phyloP scores from a whole-genome alignment of 2,113 vertebrate species.

The Aspidoscelis tigris region DNA sequence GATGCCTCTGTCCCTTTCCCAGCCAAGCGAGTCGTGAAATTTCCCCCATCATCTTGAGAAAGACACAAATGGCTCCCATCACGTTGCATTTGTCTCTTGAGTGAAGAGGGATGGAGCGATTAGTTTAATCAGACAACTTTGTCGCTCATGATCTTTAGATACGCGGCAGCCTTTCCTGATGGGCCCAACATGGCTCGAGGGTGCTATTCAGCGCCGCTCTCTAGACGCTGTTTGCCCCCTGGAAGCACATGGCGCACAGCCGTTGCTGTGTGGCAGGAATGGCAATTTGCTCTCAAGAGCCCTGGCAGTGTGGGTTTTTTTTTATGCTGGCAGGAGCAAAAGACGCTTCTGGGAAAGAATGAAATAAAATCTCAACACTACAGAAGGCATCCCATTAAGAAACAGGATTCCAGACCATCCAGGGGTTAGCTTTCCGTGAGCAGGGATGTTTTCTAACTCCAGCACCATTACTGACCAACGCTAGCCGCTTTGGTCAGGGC shows the following conservation, averaged over 20 bases:
- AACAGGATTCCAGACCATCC: neutral
- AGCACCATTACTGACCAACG: too few species aligned
- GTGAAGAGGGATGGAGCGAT: neutral
- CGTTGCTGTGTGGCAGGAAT: neutral
- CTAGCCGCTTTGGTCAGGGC: too few species aligned
- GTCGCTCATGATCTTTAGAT: neutral
- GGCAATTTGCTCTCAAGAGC: neutral
- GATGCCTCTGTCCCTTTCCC: slow-evolving; percentile 34
- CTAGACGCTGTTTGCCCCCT: neutral
- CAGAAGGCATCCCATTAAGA: neutral
- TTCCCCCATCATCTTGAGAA: neutral
- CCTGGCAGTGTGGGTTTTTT: too few species aligned
- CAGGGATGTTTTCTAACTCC: neutral
- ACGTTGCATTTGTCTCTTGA: too few species aligned
- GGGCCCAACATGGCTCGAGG: neutral
- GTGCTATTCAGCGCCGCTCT: neutral
- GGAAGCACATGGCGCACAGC: neutral
- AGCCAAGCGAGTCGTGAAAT: slow-evolving; percentile 14
- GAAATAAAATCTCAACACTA: neutral
- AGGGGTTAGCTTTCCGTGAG: too few species aligned
- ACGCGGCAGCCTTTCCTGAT: too few species aligned
- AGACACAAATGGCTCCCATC: neutral
- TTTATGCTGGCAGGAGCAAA: too few species aligned
- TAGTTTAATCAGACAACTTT: neutral
- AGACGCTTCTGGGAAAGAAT: neutral